Conservation (phyloP, 2,113 vertebrate genomes). For the Oryzias woworae region DNA sequence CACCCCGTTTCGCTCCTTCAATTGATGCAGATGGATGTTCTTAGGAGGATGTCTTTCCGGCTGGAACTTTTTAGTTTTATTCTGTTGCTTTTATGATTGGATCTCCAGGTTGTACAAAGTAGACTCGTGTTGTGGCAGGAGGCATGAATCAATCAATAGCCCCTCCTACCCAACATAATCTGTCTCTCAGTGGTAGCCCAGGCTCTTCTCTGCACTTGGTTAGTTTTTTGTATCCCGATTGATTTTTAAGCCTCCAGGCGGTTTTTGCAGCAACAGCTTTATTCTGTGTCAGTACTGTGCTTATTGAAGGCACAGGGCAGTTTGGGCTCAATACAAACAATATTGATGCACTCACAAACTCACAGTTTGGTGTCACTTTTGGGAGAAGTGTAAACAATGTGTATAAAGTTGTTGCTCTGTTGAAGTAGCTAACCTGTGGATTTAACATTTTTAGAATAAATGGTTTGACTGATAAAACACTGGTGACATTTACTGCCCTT, state of each 20-base stretch:
- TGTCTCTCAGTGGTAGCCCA: conserved; percentile 21
- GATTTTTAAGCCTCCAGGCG: conserved; percentile 35
- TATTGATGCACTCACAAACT: too few relatives aligned
- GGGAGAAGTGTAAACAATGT: too few relatives aligned
- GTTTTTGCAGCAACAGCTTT: conserved; percentile 1
- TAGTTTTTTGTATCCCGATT: conserved; percentile 11
- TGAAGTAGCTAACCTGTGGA: too few relatives aligned
- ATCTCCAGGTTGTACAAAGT: background rate
- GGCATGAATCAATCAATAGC: conserved; percentile 50
- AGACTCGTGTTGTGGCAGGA: conserved; percentile 34
- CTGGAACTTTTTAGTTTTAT: background rate
- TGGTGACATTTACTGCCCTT: too few relatives aligned
- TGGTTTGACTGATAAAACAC: too few relatives aligned
- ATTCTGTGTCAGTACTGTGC: background rate
- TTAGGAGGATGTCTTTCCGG: background rate
- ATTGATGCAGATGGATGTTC: background rate
- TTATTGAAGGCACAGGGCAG: background rate
- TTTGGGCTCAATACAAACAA: background rate
- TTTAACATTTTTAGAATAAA: too few relatives aligned
- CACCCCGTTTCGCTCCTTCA: too few relatives aligned
- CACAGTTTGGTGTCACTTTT: too few relatives aligned
- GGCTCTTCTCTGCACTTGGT: conserved; percentile 10
- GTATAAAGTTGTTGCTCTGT: too few relatives aligned
- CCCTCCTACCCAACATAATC: conserved; percentile 40
- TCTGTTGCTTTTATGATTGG: conserved; percentile 21